Conservation (phyloP, 2,888 invertebrate genomes). For the Poecilobothrus nobilitatus region DNA sequence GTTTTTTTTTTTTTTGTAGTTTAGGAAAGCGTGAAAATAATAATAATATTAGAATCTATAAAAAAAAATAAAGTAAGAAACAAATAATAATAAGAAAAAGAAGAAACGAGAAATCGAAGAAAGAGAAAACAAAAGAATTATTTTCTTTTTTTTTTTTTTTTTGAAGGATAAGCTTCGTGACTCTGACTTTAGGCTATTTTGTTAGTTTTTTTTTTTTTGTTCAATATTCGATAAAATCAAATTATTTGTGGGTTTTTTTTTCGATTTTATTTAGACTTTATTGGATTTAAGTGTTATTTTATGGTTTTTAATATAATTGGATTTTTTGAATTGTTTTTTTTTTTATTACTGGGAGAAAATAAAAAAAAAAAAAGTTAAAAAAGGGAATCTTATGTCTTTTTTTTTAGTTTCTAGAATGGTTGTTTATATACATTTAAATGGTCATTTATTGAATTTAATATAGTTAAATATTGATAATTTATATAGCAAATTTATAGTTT, state of each 20-base stretch:
- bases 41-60: not conserved
- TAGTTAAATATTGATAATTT: too few species aligned
- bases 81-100: too few species aligned
- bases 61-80: not conserved
- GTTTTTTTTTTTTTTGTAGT: not conserved
- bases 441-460: too few species aligned
- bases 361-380: too few species aligned
- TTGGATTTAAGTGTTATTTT: conserved; percentile 6
- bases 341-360: not conserved
- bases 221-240: not conserved
- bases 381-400: too few species aligned
- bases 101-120: too few species aligned
- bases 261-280: not conserved
- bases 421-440: too few species aligned
- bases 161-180: conserved; percentile 1
- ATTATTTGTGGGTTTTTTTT: not conserved
- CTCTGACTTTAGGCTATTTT: not conserved
- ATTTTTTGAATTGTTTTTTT: not conserved
- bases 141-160: not conserved
- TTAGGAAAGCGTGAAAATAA: conserved; percentile 6
- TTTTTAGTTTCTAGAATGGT: too few species aligned
- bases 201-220: not conserved
- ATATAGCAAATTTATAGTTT: too few species aligned
- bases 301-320: conserved; percentile 6
- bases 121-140: too few species aligned